phyloP scores from a whole-genome alignment of 2,888 invertebrate genomes.

The Drosophila histrio region DNA sequence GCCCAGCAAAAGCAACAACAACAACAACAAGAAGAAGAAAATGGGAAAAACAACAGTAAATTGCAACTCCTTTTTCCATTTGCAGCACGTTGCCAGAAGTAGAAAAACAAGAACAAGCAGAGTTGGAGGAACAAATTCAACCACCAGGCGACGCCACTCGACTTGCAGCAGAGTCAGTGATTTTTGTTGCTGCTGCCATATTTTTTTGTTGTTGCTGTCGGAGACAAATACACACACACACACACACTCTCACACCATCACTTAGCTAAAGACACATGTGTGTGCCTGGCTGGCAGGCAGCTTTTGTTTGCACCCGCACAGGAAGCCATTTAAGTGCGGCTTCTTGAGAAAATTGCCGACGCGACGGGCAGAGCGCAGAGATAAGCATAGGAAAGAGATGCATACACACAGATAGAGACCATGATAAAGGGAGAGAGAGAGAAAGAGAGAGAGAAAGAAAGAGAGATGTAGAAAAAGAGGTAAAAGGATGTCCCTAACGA shows the following conservation, averaged over 20 bases:
- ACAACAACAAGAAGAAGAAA: constrained; percentile 18
- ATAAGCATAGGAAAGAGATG: constrained; percentile 14
- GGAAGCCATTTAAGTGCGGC: constrained; percentile 83
- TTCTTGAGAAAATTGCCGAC: constrained; percentile 82
- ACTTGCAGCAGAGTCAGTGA: constrained; percentile 54
- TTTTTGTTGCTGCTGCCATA: constrained; percentile 66
- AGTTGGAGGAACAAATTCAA: constrained; percentile 41
- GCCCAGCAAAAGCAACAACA: constrained; percentile 44
- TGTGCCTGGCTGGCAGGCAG: constrained; percentile 42
- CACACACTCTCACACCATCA: constrained; percentile 10
- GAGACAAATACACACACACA: constrained; percentile 48
- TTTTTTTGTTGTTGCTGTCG: constrained; percentile 65
- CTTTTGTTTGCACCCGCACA: constrained; percentile 76
- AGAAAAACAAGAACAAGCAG: constrained; percentile 27
- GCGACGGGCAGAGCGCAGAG: constrained; percentile 48
- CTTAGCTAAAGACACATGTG: constrained; percentile 28
- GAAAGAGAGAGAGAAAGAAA: background rate
- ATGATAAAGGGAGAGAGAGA: background rate
- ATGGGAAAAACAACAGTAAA: constrained; percentile 41
- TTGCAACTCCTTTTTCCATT: constrained; percentile 72
- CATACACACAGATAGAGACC: background rate
- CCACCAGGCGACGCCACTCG: constrained; percentile 65
- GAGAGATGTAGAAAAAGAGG: background rate
- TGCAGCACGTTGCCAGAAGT: constrained; percentile 49
- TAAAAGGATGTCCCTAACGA: constrained; percentile 47